Base-by-base conservation (phyloP, 2,113 vertebrate species). In the Mohoua ochrocephala region DNA sequence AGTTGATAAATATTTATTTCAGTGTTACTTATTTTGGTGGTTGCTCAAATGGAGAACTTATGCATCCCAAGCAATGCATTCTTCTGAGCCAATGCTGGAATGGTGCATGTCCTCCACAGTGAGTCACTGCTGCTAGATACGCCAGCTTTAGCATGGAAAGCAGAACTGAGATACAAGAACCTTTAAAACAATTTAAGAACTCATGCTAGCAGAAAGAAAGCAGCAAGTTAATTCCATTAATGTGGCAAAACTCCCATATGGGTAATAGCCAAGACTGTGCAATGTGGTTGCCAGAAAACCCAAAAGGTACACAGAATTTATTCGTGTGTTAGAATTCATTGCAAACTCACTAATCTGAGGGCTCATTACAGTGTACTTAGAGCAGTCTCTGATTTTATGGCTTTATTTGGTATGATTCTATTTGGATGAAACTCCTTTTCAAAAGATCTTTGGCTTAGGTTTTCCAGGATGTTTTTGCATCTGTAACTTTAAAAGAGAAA, bases 1-100 rank as follows among this genome's bases (percentile, higher is more conserved):
- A 83, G 59, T 64, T 93, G 76, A 74, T 87, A 86, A 74, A 93
- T 86, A 84, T 67, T 89, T 96, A 69, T 90, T 88, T 93, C 80
- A 60, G n/a, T 70, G 18, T 49, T 78, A 71, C 20, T 78, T 74
- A 33, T 83, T 77, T 73, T 71, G 79, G 0, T 56, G 39, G 22
- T 81, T 91, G 47, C 79, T 90, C 15, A 84, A 59, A 81, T 71
- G 60, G 42, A 63, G 68, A 89, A 42, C 50, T 42, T 33, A 39
- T 84, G 52, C 44, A 81, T 92, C 79, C 53, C 10, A 61, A 88
- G 87, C 68, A 94, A 35, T 4, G 1, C 41, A 4, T 76, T 84
- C 35, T 63, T 63, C 53, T 7, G 19, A 71, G 83, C 49, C 64
- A 78, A 0, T 28, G 69, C 59, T 88, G 85, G 90, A 74, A 77